phyloP scores from a whole-genome alignment of 2,888 invertebrate genomes.

The Rhogogaster chlorosoma region DNA sequence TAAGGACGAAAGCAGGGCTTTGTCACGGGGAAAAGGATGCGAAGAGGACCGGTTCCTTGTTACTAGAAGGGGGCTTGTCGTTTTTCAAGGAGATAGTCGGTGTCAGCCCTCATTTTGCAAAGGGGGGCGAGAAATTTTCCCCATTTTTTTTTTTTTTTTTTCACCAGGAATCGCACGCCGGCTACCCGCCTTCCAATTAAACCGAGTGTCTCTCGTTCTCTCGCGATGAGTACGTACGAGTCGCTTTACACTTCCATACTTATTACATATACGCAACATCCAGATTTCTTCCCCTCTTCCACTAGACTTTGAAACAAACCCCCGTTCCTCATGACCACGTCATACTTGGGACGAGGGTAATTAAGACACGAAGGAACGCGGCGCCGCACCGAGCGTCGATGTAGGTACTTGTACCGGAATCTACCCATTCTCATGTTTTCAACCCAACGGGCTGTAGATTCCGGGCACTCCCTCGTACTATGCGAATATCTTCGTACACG shows the following conservation, averaged over 20 bases:
- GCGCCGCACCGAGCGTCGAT: conserved; percentile 11
- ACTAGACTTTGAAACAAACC: conserved; percentile 40
- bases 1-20: conserved; percentile 45
- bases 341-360: conserved; percentile 32
- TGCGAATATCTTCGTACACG: background rate
- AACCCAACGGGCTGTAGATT: conserved; percentile 2
- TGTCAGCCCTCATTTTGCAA: conserved; percentile 22
- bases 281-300: background rate
- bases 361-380: conserved; percentile 32
- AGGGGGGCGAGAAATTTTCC: conserved; percentile 42
- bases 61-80: conserved; percentile 42
- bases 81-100: conserved; percentile 39
- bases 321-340: conserved; percentile 20
- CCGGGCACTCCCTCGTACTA: background rate
- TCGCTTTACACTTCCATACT: conserved; percentile 13
- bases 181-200: conserved; percentile 43
- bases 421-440: conserved; percentile 8
- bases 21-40: conserved; percentile 42
- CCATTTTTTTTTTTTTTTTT: too few species aligned
- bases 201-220: conserved; percentile 32
- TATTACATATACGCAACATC: background rate
- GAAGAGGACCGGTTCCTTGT: conserved; percentile 48
- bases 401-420: conserved; percentile 26
- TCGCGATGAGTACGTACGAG: background rate
- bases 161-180: background rate